Percentiles rank a stretch among this genome's conserved stretches.
These are phyloP conservation scores for Synanthedon formicaeformis DNA, from an alignment of 2,888 invertebrate species.

Conservation along the genomic window DNA sequence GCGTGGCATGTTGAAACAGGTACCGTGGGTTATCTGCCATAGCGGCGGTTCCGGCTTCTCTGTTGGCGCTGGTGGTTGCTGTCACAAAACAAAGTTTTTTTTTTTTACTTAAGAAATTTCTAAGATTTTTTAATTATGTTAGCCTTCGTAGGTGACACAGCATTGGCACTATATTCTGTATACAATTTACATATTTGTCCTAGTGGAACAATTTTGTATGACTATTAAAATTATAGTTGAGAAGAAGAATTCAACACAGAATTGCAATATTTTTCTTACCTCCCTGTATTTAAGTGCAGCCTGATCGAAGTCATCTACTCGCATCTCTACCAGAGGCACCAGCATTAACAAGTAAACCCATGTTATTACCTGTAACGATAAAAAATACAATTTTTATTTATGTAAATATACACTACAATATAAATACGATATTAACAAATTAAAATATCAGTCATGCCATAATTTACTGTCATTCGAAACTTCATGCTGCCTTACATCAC, in stretches of 20 bases:
- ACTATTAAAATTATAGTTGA: no score
- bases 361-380: conserved; percentile 27
- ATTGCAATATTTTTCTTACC: conserved; percentile 16
- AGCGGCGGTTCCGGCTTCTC: conserved; percentile 35
- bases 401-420: not conserved
- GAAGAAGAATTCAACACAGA: no score
- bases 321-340: conserved; percentile 43
- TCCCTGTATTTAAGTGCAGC: conserved; percentile 30
- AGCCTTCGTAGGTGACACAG: no score
- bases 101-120: not conserved
- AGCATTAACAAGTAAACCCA: conserved; percentile 43
- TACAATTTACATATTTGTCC: no score
- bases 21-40: conserved; percentile 39
- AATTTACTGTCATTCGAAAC: no score
- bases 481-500: no score
- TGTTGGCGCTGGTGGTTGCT: conserved; percentile 43
- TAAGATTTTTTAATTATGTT: not conserved
- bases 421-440: not conserved
- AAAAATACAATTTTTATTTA: not conserved
- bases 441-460: not conserved
- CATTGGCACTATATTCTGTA: no score
- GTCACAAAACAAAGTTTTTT: conserved; percentile 1
- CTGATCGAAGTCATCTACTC: conserved; percentile 48
- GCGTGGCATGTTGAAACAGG: conserved; percentile 56
- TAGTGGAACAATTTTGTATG: no score